Percentiles rank a stretch among this genome's conserved stretches.
These are phyloP conservation scores for Aurelia sp. DNA, from an alignment of 30 jellyfish, hydroid and myxozoan genomes.

Conservation along the genomic window DNA sequence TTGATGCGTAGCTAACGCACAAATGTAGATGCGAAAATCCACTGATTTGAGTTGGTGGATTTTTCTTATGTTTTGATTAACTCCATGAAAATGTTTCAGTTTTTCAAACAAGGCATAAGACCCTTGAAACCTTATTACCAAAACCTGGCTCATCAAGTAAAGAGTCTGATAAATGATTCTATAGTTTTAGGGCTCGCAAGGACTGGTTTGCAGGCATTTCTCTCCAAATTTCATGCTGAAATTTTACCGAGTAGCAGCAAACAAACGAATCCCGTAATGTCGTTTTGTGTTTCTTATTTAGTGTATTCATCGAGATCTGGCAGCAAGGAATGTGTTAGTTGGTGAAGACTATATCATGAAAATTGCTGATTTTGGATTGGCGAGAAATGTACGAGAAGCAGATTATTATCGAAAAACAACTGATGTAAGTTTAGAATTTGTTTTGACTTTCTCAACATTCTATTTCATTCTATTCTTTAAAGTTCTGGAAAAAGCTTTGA, in stretches of 20 bases:
- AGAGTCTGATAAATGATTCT: background rate
- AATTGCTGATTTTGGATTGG: constrained; percentile 87
- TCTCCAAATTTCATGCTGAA: background rate
- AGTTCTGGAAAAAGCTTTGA: too few species aligned
- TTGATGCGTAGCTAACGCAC: too few species aligned
- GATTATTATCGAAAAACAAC: constrained; percentile 85
- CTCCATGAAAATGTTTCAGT: too few species aligned
- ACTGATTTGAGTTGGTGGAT: too few species aligned
- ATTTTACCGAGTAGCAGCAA: background rate
- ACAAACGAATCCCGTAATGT: background rate
- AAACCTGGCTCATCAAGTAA: background rate
- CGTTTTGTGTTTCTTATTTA: background rate
- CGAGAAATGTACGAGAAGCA: constrained; percentile 81
- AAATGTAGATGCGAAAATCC: too few species aligned
- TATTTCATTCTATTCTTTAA: too few species aligned
- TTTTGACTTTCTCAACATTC: too few species aligned
- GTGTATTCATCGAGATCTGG: constrained; percentile 89
- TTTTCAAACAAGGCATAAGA: too few species aligned
- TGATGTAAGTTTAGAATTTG: constrained; percentile 50
- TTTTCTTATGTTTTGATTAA: too few species aligned
- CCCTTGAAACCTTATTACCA: too few species aligned
- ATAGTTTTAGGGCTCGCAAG: background rate
- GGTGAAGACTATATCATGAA: constrained; percentile 77
- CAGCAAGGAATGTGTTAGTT: constrained; percentile 83
- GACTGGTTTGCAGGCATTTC: background rate